Percentiles rank a stretch among this genome's conserved stretches.
Evolutionary conservation across 2,797 vertebrate genomes (phyloP).

Genomic region (Hypotaenidia philippensis): DNA sequence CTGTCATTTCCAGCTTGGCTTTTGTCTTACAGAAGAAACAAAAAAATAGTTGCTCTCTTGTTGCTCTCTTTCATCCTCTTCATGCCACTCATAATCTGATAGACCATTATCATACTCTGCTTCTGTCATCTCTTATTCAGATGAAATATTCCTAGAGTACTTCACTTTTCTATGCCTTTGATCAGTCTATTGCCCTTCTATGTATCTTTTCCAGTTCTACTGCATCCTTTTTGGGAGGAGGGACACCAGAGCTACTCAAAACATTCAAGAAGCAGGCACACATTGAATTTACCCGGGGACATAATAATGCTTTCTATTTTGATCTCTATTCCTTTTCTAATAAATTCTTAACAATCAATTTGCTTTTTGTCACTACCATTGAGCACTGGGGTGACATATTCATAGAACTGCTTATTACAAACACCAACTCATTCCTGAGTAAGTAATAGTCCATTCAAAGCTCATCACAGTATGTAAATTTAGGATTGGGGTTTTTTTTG

Average conservation of each 20-base stretch:
- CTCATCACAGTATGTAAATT: not conserved
- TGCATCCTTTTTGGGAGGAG: not conserved
- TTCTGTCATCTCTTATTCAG: constrained; percentile 39
- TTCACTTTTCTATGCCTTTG: constrained; percentile 28
- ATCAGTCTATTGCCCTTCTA: constrained; percentile 11
- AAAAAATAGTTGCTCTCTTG: constrained; percentile 10
- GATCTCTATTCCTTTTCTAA: constrained; percentile 7
- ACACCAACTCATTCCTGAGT: constrained; percentile 28
- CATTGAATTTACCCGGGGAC: not conserved
- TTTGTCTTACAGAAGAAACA: constrained; percentile 26
- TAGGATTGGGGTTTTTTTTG: not conserved
- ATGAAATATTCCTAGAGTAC: constrained; percentile 33
- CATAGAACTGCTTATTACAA: constrained; percentile 1
- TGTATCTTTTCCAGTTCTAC: not conserved
- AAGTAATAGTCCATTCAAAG: constrained; percentile 25
- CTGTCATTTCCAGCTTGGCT: not conserved
- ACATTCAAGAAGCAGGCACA: not conserved
- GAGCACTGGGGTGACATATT: not conserved
- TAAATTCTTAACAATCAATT: constrained; percentile 46
- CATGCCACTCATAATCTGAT: constrained; percentile 48
- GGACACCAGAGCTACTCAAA: not conserved
- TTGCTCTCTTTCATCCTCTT: constrained; percentile 46
- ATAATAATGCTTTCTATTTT: constrained; percentile 27
- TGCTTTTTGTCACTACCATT: not conserved
- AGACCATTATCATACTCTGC: constrained; percentile 26